Evolutionary conservation across 2,888 invertebrate genomes (phyloP).

Genomic region (Drosophila quinaria): DNA sequence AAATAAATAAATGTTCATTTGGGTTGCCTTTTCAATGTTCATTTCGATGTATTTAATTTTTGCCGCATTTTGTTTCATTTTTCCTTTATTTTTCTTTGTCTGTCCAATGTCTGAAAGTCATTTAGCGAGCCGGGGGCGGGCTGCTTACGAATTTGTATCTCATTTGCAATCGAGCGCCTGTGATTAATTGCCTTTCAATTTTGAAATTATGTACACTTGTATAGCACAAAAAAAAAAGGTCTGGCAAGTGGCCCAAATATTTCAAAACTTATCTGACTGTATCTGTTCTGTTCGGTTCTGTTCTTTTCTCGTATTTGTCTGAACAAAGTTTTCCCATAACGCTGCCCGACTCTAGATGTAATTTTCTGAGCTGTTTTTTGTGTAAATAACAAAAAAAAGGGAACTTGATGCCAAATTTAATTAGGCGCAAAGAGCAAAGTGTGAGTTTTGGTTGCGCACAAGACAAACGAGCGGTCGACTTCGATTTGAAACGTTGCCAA

Average conservation of each 20-base stretch:
- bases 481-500: constrained; percentile 79
- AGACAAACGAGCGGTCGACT: constrained; percentile 81
- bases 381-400: constrained; percentile 49
- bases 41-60: constrained; percentile 67
- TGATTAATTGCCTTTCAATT: constrained; percentile 83
- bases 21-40: constrained; percentile 65
- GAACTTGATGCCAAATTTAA: constrained; percentile 81
- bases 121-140: constrained; percentile 57
- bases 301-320: constrained; percentile 59
- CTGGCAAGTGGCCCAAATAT: constrained; percentile 27
- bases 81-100: constrained; percentile 18
- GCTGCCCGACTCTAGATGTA: constrained; percentile 55
- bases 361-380: constrained; percentile 48
- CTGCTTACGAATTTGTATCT: constrained; percentile 70
- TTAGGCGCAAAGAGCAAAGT: constrained; percentile 77
- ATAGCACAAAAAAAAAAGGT: constrained; percentile 33
- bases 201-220: constrained; percentile 64
- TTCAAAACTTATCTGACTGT: constrained; percentile 37
- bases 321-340: constrained; percentile 63
- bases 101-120: constrained; percentile 36
- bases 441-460: constrained; percentile 54
- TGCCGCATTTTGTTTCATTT: constrained; percentile 27
- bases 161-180: constrained; percentile 76
- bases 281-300: constrained; percentile 63
- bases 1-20: constrained; percentile 81